These are phyloP conservation scores for Hymenopus coronatus DNA, from an alignment of 2,888 invertebrate genomes.

Conservation along the genomic window DNA sequence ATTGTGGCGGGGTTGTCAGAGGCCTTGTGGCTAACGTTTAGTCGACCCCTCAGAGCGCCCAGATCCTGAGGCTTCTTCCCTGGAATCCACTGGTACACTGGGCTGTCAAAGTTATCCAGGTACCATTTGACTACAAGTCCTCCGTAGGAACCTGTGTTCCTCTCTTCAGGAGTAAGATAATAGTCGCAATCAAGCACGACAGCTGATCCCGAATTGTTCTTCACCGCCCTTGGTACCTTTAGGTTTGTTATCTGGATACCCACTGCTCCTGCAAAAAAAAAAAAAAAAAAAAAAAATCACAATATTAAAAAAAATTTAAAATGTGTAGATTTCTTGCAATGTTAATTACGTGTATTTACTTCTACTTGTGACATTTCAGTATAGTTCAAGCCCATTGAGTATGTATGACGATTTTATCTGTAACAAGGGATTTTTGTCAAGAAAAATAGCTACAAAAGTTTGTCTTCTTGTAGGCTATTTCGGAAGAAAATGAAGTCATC, in stretches of 20 bases:
- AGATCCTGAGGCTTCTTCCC: conserved; percentile 64
- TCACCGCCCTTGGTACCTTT: conserved; percentile 58
- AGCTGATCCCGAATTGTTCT: conserved; percentile 56
- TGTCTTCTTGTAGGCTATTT: no score
- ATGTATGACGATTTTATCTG: no score
- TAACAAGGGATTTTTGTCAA: no score
- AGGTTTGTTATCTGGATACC: conserved; percentile 60
- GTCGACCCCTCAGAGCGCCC: conserved; percentile 54
- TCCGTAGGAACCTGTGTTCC: conserved; percentile 45
- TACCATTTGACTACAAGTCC: conserved; percentile 77
- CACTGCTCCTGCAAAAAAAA: conserved; percentile 46
- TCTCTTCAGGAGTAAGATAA: conserved; percentile 56
- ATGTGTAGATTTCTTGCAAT: no score
- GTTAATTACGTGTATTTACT: no score
- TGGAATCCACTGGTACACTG: conserved; percentile 78
- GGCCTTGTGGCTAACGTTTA: conserved; percentile 63
- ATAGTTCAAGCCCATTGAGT: no score
- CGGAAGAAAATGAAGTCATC: no score
- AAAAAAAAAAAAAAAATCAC: neutral
- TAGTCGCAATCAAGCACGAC: conserved; percentile 72
- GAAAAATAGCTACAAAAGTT: no score
- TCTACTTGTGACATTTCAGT: no score
- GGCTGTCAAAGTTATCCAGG: conserved; percentile 60
- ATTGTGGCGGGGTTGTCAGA: conserved; percentile 66
- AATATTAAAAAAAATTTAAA: no score